Conservation (phyloP, 2,113 vertebrate genomes). For the Plectropomus leopardus region DNA sequence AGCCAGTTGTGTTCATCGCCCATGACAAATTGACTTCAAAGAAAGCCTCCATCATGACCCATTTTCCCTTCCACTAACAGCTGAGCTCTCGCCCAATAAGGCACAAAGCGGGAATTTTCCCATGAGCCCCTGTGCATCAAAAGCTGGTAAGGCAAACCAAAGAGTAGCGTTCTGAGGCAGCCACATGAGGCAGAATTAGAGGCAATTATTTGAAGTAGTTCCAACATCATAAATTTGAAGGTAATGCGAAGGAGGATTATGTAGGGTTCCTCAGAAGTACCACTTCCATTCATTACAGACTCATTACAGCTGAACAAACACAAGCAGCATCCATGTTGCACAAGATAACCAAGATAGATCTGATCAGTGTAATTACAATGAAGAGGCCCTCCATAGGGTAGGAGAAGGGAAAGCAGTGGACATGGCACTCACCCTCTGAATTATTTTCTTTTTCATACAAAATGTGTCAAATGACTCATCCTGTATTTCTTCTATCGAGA, state of each 20-base stretch:
- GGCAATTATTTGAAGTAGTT: constrained; percentile 43
- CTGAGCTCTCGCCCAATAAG: constrained; percentile 63
- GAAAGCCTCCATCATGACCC: constrained; percentile 71
- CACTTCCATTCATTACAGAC: constrained; percentile 44
- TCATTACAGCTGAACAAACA: constrained; percentile 59
- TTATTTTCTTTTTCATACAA: constrained; percentile 14
- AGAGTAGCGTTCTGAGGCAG: constrained; percentile 13
- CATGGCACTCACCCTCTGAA: constrained; percentile 11
- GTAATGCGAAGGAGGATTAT: constrained; percentile 16
- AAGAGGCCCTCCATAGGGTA: neutral
- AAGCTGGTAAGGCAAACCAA: constrained; percentile 48
- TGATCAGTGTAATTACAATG: constrained; percentile 35
- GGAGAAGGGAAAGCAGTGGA: neutral
- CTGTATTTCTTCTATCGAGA: neutral
- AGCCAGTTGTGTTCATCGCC: constrained; percentile 60
- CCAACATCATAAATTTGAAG: constrained; percentile 27
- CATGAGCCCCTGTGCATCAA: constrained; percentile 46
- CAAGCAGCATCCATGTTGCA: constrained; percentile 20
- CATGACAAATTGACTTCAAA: constrained; percentile 76
- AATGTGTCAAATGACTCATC: constrained; percentile 37
- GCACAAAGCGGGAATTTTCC: constrained; percentile 65
- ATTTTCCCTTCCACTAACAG: constrained; percentile 75
- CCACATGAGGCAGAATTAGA: constrained; percentile 11
- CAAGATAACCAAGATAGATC: constrained; percentile 26
- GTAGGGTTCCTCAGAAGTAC: constrained; percentile 24